Evolutionary conservation across 2,113 vertebrate species (phyloP).

Genomic region (Zosterops pallidus): DNA sequence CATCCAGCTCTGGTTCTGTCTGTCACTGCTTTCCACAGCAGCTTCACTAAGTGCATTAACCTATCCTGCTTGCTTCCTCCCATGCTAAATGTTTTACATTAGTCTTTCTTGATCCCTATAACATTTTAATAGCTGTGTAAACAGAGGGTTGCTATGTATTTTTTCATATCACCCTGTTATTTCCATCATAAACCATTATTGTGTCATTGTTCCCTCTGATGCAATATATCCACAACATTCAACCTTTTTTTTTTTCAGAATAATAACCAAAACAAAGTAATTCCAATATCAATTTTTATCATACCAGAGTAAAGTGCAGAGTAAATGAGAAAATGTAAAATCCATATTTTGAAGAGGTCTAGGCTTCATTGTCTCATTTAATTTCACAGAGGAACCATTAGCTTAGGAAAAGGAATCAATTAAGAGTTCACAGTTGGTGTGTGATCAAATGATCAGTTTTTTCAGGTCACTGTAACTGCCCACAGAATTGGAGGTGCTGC

Average conservation of each 20-base stretch:
- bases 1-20: background rate
- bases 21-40: slow-evolving; percentile 9
- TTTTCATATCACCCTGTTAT: background rate
- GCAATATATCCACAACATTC: background rate
- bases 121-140: slow-evolving; percentile 25
- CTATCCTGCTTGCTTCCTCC: slow-evolving; percentile 16
- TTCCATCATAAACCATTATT: background rate
- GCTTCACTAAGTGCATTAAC: slow-evolving; percentile 19
- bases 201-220: background rate
- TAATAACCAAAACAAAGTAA: background rate
- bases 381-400: background rate
- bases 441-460: background rate
- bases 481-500: background rate
- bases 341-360: background rate
- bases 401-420: background rate
- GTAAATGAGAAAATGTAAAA: background rate
- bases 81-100: background rate
- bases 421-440: background rate
- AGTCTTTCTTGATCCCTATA: background rate
- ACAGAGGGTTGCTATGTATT: slow-evolving; percentile 24
- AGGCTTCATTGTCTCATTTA: background rate
- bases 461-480: background rate
- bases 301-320: background rate
- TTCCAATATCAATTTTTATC: background rate
- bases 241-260: background rate